Evolutionary conservation across 2,113 vertebrate species (phyloP), one percentile per base, ranked within the genome.

Genomic region (Xiphophorus couchianus): DNA sequence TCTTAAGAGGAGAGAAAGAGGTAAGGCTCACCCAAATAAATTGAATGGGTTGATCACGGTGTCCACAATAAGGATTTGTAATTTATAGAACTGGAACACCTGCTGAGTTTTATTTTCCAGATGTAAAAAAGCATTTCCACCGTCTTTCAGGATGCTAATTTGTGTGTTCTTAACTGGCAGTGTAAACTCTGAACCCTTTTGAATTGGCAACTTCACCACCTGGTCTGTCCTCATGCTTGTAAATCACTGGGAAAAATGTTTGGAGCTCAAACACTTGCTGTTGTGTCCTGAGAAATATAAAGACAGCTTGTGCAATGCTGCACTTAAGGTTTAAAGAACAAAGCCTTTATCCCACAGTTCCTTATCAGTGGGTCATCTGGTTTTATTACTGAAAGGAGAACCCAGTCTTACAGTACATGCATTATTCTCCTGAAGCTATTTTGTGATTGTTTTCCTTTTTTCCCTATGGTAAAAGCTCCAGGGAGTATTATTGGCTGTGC

Each of bases 131-230:
- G 92, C 91, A 83, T 87, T 70, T 79, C 75, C 77, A 82, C 73
- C 65, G 81, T 89, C 83, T 91, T 86, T 89, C 84, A 85, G 63
- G 77, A 92, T 84, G 85, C 83, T 91, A 93, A 92, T 91, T 91
- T 92, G 91, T 92, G 87, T 87, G 84, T 92, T 90, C 82, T 88
- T 33, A 19, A 31, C 78, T 83, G 91, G 88, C 89, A 86, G 86
- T 88, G 88, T 88, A 90, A 90, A 86, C 61, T 64, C 83, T 74
- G 80, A 78, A 86, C 78, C 81, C 84, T 77, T 91, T 90, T 88
- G 81, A 89, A 88, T 86, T 74, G 79, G 74, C 70, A 88, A 81
- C 82, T 86, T 78, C 73, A 87, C 82, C 90, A 92, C 89, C 90
- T 89, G 88, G 80, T 87, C 86, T 77, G 83, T 84, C 87, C 81